Base-by-base conservation (phyloP, 2,113 vertebrate genomes). In the Pitta sordida region DNA sequence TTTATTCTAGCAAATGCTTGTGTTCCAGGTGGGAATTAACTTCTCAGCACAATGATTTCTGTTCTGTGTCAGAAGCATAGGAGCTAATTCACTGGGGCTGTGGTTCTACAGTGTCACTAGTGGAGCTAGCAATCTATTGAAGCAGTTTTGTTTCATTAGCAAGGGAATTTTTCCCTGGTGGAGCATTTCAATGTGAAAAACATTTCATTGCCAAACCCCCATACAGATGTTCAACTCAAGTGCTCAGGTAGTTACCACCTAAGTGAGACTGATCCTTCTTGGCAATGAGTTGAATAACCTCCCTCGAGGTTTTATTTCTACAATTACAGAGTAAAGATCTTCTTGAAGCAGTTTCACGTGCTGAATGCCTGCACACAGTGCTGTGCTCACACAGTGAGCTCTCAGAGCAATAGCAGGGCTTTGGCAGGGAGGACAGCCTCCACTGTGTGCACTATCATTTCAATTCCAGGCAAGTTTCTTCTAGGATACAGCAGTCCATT, bases 91-190 rank as follows among this genome's bases (percentile, higher is more conserved):
- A 88, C 75, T 53, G 53, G 58, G 73, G 69, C 64, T 84, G 29
- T 59, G 49, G 68, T 81, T 94, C 70, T 87, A 74, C 48, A 52
- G 49, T 29, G 48, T 63, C 85, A 46, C 62, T 63, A 55, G 41
- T 82, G 43, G 41, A 88, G 62, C 60, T 91, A 96, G 91, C 60
- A 95, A 91, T 24, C 36, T 84, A 74, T 14, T 80, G 85, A 95
- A 94, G 77, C 39, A 83, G 56, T 89, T 96, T 90, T 53, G 36
- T 92, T 96, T 76, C 83, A 94, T 91, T 93, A 96, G 65, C 65
- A 94, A 86, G 84, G 83, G 90, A 95, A 93, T 91, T 80, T 94
- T 91, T 93, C 95, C 90, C 93, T 37, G 15, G 78, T 53, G 90
- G 58, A 93, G 46, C 19, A 90, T 93, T 92, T 90, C 76, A 91